Base-by-base conservation (phyloP, 2,888 invertebrate species). In the Endotricha flammealis region DNA sequence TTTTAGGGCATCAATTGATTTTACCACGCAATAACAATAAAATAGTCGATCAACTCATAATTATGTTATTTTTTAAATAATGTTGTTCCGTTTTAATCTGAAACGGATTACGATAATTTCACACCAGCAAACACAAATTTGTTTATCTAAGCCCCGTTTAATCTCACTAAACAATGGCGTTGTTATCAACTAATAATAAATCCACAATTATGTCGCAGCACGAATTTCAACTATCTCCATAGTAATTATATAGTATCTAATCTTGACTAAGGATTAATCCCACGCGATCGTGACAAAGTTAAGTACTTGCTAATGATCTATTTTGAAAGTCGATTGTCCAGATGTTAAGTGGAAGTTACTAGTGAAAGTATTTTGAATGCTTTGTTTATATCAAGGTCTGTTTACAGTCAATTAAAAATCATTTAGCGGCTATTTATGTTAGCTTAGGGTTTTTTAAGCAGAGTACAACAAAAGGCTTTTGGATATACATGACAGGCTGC, bases 261-360 rank as follows among this genome's bases (percentile, higher is more conserved):
- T 52, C 59, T 55, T 48, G 55, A 55, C 53, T 49, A 51, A 55
- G 53, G 53, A 53, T 53, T 48, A 66, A 72, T 64, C 76, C 74
- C 69, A 74, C 76, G 63, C 54, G 36, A 43, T 69, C 70, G 67
- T 78, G 78, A 74, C 66, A 60, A 48, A 42, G 51, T 46, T 61
- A 50, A 57, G 49, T 54, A 56, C 56, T 44, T 46, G 55, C 50
- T 65, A 71, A 72, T 74, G 57, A 75, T 77, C 67, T 68, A 68
- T 74, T 72, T 73, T 73, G 66, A 69, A 73, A 71, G 67, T 57
- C 46, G 50, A 48, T 53, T 48, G 46, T 41, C 34, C 38, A 41
- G 27, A 16, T 41, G 41, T 38, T 32, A 46, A 52, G 51, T 46
- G 3, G 39, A 49, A 55, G 43, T 32, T 17, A 29, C 1, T 5